Evolutionary conservation across 2,113 vertebrate genomes (phyloP).

Genomic region (Hymenochirus boettgeri): DNA sequence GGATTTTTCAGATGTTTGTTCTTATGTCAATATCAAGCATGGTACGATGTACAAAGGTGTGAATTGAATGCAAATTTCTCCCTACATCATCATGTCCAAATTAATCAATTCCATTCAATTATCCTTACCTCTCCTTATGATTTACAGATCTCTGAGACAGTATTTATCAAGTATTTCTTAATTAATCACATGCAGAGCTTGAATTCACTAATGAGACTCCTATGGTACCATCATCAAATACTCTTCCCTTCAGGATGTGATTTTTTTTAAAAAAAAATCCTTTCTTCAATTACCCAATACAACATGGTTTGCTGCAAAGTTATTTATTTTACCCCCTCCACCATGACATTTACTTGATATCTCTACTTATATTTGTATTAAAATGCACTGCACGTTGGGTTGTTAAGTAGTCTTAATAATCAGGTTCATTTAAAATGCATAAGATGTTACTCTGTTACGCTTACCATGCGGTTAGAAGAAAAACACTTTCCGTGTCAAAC

Average conservation of each 20-base stretch:
- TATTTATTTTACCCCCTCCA: neutral
- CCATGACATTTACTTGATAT: neutral
- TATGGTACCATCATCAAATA: constrained; percentile 46
- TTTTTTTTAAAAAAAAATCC: too few relatives aligned
- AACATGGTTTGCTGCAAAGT: constrained; percentile 8
- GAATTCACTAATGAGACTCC: constrained; percentile 60
- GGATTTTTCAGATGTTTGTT: constrained; percentile 1
- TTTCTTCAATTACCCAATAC: too few relatives aligned
- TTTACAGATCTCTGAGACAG: constrained; percentile 59
- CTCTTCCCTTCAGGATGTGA: constrained; percentile 23
- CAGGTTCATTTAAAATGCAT: neutral
- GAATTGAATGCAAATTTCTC: constrained; percentile 22
- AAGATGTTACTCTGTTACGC: neutral
- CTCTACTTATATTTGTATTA: neutral
- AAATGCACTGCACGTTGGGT: neutral
- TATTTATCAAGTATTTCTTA: constrained; percentile 65
- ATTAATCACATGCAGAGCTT: constrained; percentile 62
- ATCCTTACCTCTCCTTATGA: constrained; percentile 50
- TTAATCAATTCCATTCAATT: constrained; percentile 50
- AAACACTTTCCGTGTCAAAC: neutral
- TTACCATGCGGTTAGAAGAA: neutral
- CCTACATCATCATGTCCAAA: constrained; percentile 35
- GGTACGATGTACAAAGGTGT: neutral
- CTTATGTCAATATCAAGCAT: neutral
- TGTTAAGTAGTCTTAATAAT: neutral